A percentile compares a stretch with the other conserved stretches of the same genome.
These are phyloP conservation scores for Cyanistes caeruleus DNA, from an alignment of 2,113 vertebrate genomes.

Conservation along the genomic window DNA sequence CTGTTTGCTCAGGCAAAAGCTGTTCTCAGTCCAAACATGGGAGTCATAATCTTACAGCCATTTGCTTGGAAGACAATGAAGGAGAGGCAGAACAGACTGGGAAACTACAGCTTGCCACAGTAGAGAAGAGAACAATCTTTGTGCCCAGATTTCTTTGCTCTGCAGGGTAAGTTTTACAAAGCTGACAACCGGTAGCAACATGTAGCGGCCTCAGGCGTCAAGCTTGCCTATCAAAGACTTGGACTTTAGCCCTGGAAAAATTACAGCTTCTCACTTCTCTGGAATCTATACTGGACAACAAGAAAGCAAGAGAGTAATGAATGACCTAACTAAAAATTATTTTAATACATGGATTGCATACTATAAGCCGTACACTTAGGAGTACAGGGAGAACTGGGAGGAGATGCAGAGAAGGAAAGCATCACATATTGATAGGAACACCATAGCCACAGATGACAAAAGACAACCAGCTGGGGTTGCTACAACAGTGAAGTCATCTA, in stretches of 20 bases:
- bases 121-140: conserved; percentile 25
- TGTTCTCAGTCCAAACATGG: conserved; percentile 57
- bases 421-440: not conserved
- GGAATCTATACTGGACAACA: not conserved
- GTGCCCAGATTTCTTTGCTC: conserved; percentile 61
- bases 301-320: conserved; percentile 28
- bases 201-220: conserved; percentile 20
- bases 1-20: conserved; percentile 60
- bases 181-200: conserved; percentile 60
- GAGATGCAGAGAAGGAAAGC: not conserved
- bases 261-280: conserved; percentile 35
- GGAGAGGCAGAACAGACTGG: conserved; percentile 43
- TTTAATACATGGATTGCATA: not conserved
- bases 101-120: conserved; percentile 12
- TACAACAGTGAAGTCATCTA: not conserved
- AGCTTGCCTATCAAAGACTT: conserved; percentile 59
- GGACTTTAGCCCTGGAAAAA: conserved; percentile 67
- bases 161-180: conserved; percentile 44
- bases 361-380: not conserved
- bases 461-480: not conserved
- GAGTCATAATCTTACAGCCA: conserved; percentile 43
- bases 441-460: not conserved
- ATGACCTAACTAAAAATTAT: conserved; percentile 17
- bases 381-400: not conserved
- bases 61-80: conserved; percentile 68